Evolutionary conservation across 2,113 vertebrate species (phyloP).

Genomic region (Laticauda laticaudata): DNA sequence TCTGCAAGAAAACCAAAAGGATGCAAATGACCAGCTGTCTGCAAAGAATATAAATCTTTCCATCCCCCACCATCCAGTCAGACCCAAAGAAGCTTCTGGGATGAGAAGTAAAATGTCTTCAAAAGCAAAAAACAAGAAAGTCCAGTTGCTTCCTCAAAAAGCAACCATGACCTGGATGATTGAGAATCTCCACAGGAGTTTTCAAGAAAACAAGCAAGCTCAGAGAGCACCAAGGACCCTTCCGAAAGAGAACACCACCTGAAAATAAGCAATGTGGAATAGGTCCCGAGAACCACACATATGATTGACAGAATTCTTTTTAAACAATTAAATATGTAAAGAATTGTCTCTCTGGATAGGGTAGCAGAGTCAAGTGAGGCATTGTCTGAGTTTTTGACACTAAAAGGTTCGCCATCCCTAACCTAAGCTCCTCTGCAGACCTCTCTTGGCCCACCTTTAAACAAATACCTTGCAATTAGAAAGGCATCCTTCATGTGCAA

Average conservation of each 20-base stretch:
- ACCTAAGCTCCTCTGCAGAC: not conserved
- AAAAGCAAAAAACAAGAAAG: too few species aligned
- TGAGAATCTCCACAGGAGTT: not conserved
- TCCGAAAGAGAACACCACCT: not conserved
- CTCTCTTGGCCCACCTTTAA: not conserved
- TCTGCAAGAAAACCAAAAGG: too few species aligned
- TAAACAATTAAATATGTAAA: not conserved
- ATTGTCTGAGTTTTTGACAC: not conserved
- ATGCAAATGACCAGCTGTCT: too few species aligned
- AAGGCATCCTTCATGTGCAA: not conserved
- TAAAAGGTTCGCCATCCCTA: not conserved
- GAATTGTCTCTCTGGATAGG: not conserved
- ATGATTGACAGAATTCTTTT: not conserved
- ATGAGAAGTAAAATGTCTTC: too few species aligned
- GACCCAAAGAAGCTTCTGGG: too few species aligned
- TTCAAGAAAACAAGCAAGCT: not conserved
- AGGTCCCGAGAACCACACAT: not conserved
- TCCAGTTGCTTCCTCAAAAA: too few species aligned
- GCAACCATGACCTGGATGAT: too few species aligned
- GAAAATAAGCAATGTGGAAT: not conserved
- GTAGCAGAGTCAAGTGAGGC: not conserved
- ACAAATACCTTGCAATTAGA: not conserved
- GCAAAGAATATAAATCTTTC: too few species aligned
- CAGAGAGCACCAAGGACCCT: not conserved
- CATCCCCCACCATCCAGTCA: too few species aligned